Conservation (phyloP, 2,888 invertebrate species). For the Pseudococcus viburni region DNA sequence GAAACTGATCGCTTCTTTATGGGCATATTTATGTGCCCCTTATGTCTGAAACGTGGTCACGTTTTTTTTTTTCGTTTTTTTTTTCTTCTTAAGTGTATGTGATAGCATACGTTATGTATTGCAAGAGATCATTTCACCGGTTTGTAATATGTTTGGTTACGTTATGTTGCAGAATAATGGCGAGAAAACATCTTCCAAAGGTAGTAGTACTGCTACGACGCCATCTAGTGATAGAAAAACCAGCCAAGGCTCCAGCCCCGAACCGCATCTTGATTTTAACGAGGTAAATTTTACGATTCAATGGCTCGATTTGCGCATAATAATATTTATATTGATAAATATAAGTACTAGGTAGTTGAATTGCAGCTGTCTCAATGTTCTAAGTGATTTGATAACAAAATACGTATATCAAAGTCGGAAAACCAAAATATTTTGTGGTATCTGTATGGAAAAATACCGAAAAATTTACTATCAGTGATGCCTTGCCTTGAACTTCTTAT, state of each 20-base stretch:
- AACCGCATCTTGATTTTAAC: constrained; percentile 42
- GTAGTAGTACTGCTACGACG: constrained; percentile 63
- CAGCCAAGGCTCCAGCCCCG: constrained; percentile 63
- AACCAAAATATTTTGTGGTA: no score
- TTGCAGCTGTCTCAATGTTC: background rate
- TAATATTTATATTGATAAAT: no score
- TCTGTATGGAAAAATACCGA: background rate
- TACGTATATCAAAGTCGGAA: background rate
- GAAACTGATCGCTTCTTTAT: constrained; percentile 4
- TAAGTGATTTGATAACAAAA: background rate
- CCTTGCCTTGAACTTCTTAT: background rate
- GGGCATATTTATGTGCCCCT: background rate
- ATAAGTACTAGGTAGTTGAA: background rate
- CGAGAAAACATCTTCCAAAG: constrained; percentile 61
- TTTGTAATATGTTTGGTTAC: background rate
- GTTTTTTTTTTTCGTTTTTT: background rate
- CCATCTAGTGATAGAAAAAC: constrained; percentile 64
- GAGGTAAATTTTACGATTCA: background rate
- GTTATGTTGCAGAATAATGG: constrained; percentile 59
- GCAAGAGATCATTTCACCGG: constrained; percentile 3
- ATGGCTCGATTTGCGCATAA: background rate
- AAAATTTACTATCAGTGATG: background rate
- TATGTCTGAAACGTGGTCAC: background rate
- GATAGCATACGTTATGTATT: constrained; percentile 8
- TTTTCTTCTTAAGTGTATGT: background rate